Evolutionary conservation across 2,113 vertebrate species (phyloP).

Genomic region (Oreochromis tanganicae): DNA sequence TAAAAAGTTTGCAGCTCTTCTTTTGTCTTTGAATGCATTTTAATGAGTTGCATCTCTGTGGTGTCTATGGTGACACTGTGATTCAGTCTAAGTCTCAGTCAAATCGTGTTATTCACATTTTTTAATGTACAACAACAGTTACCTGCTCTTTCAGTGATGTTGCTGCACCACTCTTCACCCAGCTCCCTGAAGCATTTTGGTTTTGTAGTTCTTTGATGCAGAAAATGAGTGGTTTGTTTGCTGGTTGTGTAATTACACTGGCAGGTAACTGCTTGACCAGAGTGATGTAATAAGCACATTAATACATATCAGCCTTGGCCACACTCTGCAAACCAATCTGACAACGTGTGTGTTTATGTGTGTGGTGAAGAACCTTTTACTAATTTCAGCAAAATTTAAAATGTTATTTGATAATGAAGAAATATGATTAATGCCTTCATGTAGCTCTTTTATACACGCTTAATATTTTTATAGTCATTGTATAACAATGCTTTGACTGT

Average conservation of each 20-base stretch:
- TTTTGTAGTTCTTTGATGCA: background rate
- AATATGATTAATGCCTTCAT: background rate
- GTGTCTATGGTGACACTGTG: background rate
- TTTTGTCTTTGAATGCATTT: background rate
- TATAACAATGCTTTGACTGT: background rate
- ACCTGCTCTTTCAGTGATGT: background rate
- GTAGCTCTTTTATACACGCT: background rate
- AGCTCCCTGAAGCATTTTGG: background rate
- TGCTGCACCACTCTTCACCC: background rate
- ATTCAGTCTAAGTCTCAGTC: background rate
- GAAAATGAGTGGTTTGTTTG: background rate
- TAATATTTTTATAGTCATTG: background rate
- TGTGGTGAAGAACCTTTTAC: background rate
- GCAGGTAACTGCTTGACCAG: background rate
- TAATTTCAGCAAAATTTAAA: background rate
- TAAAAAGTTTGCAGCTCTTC: background rate
- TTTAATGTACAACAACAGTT: background rate
- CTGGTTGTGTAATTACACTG: background rate
- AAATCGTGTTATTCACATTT: background rate
- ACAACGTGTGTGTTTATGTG: background rate
- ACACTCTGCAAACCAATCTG: background rate
- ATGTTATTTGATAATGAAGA: background rate
- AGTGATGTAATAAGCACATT: background rate
- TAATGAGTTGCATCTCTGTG: background rate
- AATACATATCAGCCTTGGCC: background rate